phyloP scores from a whole-genome alignment of 2,888 invertebrate genomes.

The Ametastegia equiseti region DNA sequence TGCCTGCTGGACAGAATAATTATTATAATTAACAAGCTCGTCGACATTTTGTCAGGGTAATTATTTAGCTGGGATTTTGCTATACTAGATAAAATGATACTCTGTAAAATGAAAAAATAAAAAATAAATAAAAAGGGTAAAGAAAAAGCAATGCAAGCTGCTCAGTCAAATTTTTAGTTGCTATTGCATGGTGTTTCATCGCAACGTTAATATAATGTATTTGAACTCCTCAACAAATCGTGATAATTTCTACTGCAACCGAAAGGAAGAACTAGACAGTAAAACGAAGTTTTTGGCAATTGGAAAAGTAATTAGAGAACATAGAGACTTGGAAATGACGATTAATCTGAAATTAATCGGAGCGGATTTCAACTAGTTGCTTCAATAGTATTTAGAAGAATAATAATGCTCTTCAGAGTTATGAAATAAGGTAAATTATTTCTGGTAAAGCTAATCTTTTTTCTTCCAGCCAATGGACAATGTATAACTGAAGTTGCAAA shows the following conservation, averaged over 20 bases:
- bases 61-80: neutral
- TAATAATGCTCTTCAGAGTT: neutral
- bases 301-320: neutral
- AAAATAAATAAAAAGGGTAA: neutral
- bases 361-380: neutral
- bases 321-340: neutral
- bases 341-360: neutral
- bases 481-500: neutral
- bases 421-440: neutral
- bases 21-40: neutral
- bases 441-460: neutral
- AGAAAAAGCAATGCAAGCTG: conserved; percentile 33
- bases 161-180: conserved; percentile 41
- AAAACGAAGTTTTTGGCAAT: neutral
- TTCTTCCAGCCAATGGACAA: neutral
- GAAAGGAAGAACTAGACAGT: neutral
- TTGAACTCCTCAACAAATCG: neutral
- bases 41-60: neutral
- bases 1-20: conserved; percentile 56
- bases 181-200: conserved; percentile 3
- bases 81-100: neutral
- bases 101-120: neutral
- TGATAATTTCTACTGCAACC: neutral
- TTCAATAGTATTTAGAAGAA: neutral
- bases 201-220: neutral